These are phyloP conservation scores for Strix aluco DNA, from an alignment of 2,113 vertebrate species.

Conservation along the genomic window DNA sequence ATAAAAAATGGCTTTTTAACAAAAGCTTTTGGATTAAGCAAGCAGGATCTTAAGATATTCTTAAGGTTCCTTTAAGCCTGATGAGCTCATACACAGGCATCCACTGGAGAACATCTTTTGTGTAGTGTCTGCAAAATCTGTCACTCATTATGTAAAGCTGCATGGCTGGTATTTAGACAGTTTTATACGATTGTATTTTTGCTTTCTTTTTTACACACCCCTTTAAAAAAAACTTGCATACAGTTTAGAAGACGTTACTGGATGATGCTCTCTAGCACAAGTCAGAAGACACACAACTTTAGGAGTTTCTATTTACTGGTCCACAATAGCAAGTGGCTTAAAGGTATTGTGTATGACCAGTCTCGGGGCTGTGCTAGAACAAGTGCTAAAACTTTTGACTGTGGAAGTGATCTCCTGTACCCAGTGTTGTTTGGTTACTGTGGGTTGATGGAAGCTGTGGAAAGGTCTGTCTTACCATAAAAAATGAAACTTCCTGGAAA, in stretches of 20 bases:
- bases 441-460: neutral
- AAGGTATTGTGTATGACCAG: neutral
- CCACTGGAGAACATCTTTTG: neutral
- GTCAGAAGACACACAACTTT: neutral
- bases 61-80: neutral
- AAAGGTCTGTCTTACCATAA: neutral
- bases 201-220: neutral
- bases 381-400: neutral
- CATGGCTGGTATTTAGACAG: neutral
- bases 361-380: neutral
- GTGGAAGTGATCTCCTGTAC: neutral
- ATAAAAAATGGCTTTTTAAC: neutral
- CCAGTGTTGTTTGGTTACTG: neutral
- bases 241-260: neutral
- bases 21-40: constrained; percentile 9
- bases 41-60: neutral
- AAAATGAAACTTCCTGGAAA: neutral
- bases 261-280: neutral
- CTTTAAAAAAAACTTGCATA: neutral
- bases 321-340: neutral
- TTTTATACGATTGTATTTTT: neutral
- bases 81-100: neutral
- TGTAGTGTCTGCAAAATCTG: neutral
- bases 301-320: neutral
- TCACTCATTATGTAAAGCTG: neutral